Base-by-base conservation (phyloP, 2,797 vertebrate genomes). In the Pogoniulus pusillus region DNA sequence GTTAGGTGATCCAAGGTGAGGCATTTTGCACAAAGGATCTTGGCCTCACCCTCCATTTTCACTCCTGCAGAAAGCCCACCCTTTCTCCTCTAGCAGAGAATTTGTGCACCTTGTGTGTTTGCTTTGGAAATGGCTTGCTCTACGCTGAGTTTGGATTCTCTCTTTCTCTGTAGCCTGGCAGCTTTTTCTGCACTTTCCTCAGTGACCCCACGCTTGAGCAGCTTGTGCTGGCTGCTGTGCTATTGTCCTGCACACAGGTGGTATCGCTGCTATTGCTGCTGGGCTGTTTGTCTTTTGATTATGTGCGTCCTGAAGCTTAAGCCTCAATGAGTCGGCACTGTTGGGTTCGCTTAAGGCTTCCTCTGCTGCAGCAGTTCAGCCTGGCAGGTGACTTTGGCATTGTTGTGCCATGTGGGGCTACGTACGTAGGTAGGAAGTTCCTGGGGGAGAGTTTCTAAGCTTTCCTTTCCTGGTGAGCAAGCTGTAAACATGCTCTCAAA, bases 371-470 rank as follows among this genome's bases (percentile, higher is more conserved):
- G 65, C 77, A 87, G 45, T 66, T 63, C 81, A 29, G 89, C 64
- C 78, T 90, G 80, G 80, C 93, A 94, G 87, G 90, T 92, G 90
- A 87, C 90, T 85, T 65, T 32, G 79, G 69, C 78, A 62, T 86
- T 60, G 49, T 90, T 60, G 58, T 86, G 54, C 90, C 3, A 2
- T 24, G 20, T 20, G 58, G 65, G 65, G 78, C 92, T 87, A 22
- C 3, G 0, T 74, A 82, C 9, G 26, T 63, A 62, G 1, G 1
- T 71, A 80, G 78, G 95, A 93, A 85, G 76, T 82, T 85, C 62
- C 30, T 47, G n/a, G 69, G 37, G 62, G 73, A 92, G 79, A 16
- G 82, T 87, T 91, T 80, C 63, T 77, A 29, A 43, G 30, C 91
- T 90, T 54, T 93, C 19, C 59, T 93, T 90, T 93, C 83, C 90